Base-by-base conservation (phyloP, 2,888 invertebrate species). In the Orgyia antiqua region DNA sequence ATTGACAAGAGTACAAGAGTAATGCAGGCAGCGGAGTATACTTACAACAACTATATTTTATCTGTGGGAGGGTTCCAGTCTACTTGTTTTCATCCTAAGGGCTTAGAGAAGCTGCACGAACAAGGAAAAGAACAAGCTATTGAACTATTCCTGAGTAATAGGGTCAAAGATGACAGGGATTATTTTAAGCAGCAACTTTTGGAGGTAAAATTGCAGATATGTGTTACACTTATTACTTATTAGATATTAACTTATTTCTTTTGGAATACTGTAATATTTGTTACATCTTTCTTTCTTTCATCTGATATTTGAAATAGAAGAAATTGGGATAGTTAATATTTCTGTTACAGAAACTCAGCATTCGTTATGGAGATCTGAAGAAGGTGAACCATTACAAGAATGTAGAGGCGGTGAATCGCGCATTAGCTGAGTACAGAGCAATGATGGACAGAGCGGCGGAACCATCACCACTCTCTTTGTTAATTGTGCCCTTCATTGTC, bases 391-490 rank as follows among this genome's bases (percentile, higher is more conserved):
- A 29, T 6, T 44, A 31, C 10, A 44, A 49, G 17, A 52, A 52
- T 28, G 20, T 37, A n/a, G 36, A 35, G 4, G 37, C 53, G 3
- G 31, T 49, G 13, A 28, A 45, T 4, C 37, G 29, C 11, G 46
- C 46, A 1, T 37, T 38, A 10, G 12, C 12, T 13, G 20, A 34
- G 11, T 52, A 52, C 36, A 25, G 31, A 3, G 31, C 30, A 15
- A 37, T 24, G n/a, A 52, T 52, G 51, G 43, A 51, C 36, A 46
- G 34, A 29, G 29, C 41, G 28, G 33, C 46, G 9, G 38, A 46
- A n/a, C 51, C 58, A 0, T 48, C 56, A 0, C 38, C 56, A 9
- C 24, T 40, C 18, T 52, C 59, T 1, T 8, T 57, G 6, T 30
- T 57, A 4, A 21, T 57, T 11, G 36, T 29, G 0, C 57, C 58